A percentile compares a stretch with the other conserved stretches of the same genome.
Evolutionary conservation across 2,888 invertebrate species (phyloP).

Genomic region (Dryobota labecula): DNA sequence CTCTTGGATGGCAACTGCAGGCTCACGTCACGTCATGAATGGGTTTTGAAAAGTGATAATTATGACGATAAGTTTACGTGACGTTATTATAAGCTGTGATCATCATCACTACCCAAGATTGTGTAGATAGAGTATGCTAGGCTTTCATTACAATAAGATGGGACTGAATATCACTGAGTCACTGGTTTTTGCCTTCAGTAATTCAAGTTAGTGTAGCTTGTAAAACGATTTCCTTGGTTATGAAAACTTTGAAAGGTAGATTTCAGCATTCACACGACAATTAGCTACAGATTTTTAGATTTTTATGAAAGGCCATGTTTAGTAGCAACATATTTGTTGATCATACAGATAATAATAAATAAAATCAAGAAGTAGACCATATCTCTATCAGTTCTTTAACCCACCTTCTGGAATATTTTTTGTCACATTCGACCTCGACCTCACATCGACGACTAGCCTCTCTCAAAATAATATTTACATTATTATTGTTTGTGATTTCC

Average conservation of each 20-base stretch:
- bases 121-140: neutral
- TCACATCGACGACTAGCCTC: constrained; percentile 1
- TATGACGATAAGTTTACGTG: neutral
- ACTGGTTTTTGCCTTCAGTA: neutral
- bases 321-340: neutral
- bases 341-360: neutral
- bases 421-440: neutral
- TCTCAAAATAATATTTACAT: constrained; percentile 42
- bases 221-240: neutral
- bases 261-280: neutral
- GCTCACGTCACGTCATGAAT: neutral
- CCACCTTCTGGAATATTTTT: constrained; percentile 7
- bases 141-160: neutral
- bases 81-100: neutral
- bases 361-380: neutral
- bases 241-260: neutral
- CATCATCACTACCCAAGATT: neutral
- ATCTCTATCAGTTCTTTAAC: neutral
- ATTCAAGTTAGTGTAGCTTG: neutral
- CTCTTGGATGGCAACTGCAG: constrained; percentile 2
- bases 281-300: too few relatives aligned
- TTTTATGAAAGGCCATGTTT: neutral
- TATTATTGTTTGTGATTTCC: constrained; percentile 42
- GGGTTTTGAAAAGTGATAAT: neutral
- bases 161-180: neutral